A percentile compares a stretch with the other conserved stretches of the same genome.
These are phyloP conservation scores for Oostethus manadensis DNA, from an alignment of 2,113 vertebrate genomes.

Conservation along the genomic window DNA sequence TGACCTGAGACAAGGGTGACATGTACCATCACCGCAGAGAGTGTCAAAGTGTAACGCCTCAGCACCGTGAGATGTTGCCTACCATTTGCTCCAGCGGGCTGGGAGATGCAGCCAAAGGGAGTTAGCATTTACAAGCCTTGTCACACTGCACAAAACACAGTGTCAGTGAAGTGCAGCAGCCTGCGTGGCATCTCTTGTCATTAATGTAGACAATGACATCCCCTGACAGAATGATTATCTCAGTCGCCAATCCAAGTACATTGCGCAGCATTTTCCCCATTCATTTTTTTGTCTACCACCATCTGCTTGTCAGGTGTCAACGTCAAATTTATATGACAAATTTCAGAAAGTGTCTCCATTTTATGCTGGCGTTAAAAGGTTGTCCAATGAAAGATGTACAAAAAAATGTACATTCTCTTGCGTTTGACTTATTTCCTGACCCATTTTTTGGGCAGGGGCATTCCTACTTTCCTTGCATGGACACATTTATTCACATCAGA, in stretches of 20 bases:
- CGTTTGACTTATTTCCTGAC: slow-evolving; percentile 32
- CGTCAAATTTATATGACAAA: slow-evolving; percentile 48
- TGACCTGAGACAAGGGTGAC: slow-evolving; percentile 19
- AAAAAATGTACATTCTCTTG: slow-evolving; percentile 60
- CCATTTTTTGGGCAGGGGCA: background rate
- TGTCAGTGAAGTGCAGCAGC: slow-evolving; percentile 67
- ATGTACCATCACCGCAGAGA: slow-evolving; percentile 36
- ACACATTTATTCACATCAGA: too few species aligned
- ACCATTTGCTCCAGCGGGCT: slow-evolving; percentile 47
- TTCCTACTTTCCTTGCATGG: too few species aligned
- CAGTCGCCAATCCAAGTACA: slow-evolving; percentile 57
- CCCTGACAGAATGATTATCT: slow-evolving; percentile 73
- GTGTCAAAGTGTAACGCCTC: slow-evolving; percentile 45
- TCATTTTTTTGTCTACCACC: slow-evolving; percentile 28
- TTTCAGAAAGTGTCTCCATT: slow-evolving; percentile 43
- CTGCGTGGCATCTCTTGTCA: slow-evolving; percentile 67
- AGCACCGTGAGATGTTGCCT: slow-evolving; percentile 51
- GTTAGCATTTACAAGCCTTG: slow-evolving; percentile 70
- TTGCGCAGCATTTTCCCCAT: slow-evolving; percentile 26
- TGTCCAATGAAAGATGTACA: slow-evolving; percentile 54
- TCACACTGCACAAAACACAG: slow-evolving; percentile 69
- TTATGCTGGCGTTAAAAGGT: slow-evolving; percentile 34
- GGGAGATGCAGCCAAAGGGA: slow-evolving; percentile 58
- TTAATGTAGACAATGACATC: slow-evolving; percentile 75
- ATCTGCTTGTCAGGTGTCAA: slow-evolving; percentile 46